phyloP scores from a whole-genome alignment of 2,797 vertebrate species.

The Cossypha dichroa region DNA sequence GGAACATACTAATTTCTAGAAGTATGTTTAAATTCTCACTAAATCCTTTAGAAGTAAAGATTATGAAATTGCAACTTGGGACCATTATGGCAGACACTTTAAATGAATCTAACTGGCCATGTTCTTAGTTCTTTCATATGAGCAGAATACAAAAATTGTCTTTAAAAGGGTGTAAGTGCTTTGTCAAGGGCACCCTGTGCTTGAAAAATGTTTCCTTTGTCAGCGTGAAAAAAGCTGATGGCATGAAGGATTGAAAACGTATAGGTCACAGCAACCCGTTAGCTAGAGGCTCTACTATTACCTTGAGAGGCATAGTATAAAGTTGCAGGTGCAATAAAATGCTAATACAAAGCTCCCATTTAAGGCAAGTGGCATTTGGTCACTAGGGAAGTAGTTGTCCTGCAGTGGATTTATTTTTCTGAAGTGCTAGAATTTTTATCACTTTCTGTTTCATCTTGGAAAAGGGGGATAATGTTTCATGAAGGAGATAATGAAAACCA shows the following conservation, averaged over 20 bases:
- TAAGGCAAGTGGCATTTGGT: neutral
- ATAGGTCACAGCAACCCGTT: neutral
- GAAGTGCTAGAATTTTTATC: neutral
- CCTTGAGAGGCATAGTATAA: neutral
- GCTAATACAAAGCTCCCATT: neutral
- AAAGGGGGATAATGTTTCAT: neutral
- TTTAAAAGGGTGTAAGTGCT: neutral
- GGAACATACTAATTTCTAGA: neutral
- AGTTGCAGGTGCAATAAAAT: neutral
- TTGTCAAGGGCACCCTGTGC: neutral
- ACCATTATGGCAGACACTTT: neutral
- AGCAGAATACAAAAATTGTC: neutral
- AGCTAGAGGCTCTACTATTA: neutral
- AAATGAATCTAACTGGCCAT: neutral
- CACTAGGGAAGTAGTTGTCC: neutral
- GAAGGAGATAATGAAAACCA: conserved; percentile 1
- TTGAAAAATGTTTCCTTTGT: neutral
- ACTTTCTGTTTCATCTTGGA: neutral
- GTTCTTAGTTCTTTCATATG: neutral
- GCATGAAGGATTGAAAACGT: neutral
- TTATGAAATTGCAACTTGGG: neutral
- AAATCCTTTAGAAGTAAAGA: neutral
- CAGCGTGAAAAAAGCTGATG: neutral
- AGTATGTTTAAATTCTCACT: neutral
- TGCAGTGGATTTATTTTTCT: neutral